Base-by-base conservation (phyloP, 2,797 vertebrate genomes). In the Myoxocephalus aenaeus region DNA sequence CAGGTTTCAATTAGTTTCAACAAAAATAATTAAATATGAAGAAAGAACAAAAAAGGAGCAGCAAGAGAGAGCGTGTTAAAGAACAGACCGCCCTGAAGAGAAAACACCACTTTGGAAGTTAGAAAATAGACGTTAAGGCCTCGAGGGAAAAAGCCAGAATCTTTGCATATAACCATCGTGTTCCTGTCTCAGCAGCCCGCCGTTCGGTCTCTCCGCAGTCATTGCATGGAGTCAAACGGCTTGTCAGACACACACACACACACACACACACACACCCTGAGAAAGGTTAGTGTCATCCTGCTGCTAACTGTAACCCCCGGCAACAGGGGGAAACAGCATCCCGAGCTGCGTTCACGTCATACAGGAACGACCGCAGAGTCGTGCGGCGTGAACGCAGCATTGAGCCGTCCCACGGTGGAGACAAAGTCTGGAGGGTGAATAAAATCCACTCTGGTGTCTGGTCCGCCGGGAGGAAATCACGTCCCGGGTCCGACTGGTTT, bases 121-220 rank as follows among this genome's bases (percentile, higher is more conserved):
- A 83, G 68, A 82, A 88, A 85, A 83, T 78, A 87, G 64, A 87
- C 81, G 87, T 80, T 91, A 93, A 94, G 91, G 91, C 93, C 87
- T 89, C 89, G 32, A 78, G 73, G 75, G 63, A 70, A 46, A 88
- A 75, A 85, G 73, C 70, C 68, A 73, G 29, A 85, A 62, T 79
- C 72, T 22, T 87, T 90, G 86, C 89, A 92, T 90, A 90, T 58
- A 69, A 80, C 36, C 64, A 29, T 58, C 64, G 50, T 32, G n/a
- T 46, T 51, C 25, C 57, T 66, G 61, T 64, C 53, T 75, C 58
- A 77, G 53, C 70, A 73, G 51, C 4, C n/a, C 13, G 38, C 50
- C 64, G 32, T 48, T 78, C 77, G 34, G 65, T 68, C 64, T 73
- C 65, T 59, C 25, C 58, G 65, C 42, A 71, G 63, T 56, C 50